Conservation (phyloP, 1,140 invertebrate genomes). For the Pogonomyrmex barbatus region DNA sequence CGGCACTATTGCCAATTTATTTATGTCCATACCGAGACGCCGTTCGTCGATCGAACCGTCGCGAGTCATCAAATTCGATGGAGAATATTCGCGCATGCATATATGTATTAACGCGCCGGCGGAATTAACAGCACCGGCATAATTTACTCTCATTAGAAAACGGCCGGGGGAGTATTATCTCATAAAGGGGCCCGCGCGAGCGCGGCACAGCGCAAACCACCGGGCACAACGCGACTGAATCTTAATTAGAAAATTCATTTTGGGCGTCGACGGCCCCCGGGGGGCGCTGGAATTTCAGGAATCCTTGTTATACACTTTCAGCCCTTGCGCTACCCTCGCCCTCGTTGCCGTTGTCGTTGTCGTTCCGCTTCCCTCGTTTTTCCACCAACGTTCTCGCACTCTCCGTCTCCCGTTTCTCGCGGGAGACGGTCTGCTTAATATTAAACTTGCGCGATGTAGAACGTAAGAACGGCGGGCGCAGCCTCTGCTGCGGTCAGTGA, state of each 20-base stretch:
- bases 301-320: conserved; percentile 63
- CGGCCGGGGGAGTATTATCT: conserved; percentile 67
- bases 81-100: not conserved
- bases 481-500: conserved; percentile 57
- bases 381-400: not conserved
- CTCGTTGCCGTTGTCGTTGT: not conserved
- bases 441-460: conserved; percentile 57
- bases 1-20: not conserved
- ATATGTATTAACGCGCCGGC: not conserved
- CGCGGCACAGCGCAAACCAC: conserved; percentile 52
- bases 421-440: conserved; percentile 45
- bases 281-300: conserved; percentile 66
- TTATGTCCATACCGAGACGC: not conserved
- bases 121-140: conserved; percentile 1
- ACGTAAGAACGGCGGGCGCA: conserved; percentile 33
- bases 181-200: conserved; percentile 45
- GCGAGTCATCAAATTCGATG: not conserved
- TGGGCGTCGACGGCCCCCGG: conserved; percentile 45
- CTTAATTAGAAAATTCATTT: conserved; percentile 79
- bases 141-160: conserved; percentile 66
- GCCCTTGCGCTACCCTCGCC: not conserved
- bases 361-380: conserved; percentile 7
- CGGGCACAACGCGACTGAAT: conserved; percentile 67
- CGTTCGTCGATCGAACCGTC: not conserved
- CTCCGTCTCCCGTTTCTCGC: not conserved